Conservation (phyloP, 2,113 vertebrate genomes). For the Delphinus delphis region DNA sequence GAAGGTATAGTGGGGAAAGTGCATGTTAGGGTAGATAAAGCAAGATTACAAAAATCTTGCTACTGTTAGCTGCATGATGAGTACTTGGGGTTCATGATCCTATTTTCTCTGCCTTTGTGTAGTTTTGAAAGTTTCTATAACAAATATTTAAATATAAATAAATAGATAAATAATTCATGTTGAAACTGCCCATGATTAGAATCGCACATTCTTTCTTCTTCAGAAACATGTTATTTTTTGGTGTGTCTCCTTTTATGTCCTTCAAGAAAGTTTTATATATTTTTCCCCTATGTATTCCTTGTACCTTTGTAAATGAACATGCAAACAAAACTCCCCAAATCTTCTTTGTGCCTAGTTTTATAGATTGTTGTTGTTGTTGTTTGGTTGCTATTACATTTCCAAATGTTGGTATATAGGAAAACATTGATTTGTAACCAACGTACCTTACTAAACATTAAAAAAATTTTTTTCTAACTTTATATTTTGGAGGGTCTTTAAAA, state of each 20-base stretch:
- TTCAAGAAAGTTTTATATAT: neutral
- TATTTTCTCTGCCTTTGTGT: neutral
- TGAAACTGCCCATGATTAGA: neutral
- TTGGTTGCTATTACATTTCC: neutral
- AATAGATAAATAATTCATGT: neutral
- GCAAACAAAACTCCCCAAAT: neutral
- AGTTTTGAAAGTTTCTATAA: neutral
- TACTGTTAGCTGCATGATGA: neutral
- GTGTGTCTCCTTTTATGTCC: neutral
- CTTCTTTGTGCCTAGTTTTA: neutral
- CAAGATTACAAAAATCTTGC: neutral
- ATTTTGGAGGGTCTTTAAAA: neutral
- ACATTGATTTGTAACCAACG: neutral
- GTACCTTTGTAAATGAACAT: neutral
- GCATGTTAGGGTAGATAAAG: neutral
- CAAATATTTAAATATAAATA: neutral
- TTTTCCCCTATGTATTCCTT: neutral
- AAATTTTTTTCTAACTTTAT: neutral
- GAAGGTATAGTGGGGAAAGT: neutral
- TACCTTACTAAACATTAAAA: neutral
- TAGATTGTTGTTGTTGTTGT: neutral
- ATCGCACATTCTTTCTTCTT: neutral
- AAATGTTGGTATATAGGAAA: neutral
- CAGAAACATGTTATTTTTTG: neutral
- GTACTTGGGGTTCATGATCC: neutral